Conservation (phyloP, 2,113 vertebrate species). For the Myxocyprinus asiaticus region DNA sequence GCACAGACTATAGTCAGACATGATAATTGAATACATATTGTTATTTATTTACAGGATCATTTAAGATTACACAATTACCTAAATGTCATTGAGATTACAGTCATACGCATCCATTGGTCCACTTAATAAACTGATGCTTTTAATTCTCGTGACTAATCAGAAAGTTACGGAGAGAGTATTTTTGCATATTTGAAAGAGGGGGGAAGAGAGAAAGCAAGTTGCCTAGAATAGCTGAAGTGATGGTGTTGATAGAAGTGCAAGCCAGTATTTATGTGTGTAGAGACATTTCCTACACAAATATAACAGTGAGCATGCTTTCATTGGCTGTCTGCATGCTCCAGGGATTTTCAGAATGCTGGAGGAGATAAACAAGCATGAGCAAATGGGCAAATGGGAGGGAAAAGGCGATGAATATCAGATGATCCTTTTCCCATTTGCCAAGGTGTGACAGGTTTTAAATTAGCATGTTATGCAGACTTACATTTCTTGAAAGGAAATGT, state of each 20-base stretch:
- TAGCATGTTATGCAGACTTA: background rate
- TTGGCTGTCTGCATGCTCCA: conserved; percentile 14
- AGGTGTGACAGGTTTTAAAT: background rate
- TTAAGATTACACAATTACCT: background rate
- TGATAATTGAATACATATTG: conserved; percentile 25
- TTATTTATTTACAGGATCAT: conserved; percentile 2
- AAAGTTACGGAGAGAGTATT: background rate
- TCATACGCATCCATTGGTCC: background rate
- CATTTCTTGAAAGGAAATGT: background rate
- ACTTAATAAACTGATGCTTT: conserved; percentile 20
- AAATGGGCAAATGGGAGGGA: conserved; percentile 1
- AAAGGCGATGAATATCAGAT: conserved; percentile 11
- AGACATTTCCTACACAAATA: conserved; percentile 40
- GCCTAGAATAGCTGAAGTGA: conserved; percentile 41
- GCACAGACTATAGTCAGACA: background rate
- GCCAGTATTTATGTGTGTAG: conserved; percentile 44
- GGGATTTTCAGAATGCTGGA: conserved; percentile 47
- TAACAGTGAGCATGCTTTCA: conserved; percentile 29
- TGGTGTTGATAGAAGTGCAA: conserved; percentile 43
- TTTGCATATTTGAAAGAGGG: conserved; percentile 23
- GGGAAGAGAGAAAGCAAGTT: background rate
- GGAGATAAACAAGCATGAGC: conserved; percentile 38
- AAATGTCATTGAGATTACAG: background rate
- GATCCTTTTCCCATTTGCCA: background rate
- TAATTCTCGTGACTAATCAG: conserved; percentile 41